Conservation (phyloP, 2,113 vertebrate species). For the Furnarius figulus region DNA sequence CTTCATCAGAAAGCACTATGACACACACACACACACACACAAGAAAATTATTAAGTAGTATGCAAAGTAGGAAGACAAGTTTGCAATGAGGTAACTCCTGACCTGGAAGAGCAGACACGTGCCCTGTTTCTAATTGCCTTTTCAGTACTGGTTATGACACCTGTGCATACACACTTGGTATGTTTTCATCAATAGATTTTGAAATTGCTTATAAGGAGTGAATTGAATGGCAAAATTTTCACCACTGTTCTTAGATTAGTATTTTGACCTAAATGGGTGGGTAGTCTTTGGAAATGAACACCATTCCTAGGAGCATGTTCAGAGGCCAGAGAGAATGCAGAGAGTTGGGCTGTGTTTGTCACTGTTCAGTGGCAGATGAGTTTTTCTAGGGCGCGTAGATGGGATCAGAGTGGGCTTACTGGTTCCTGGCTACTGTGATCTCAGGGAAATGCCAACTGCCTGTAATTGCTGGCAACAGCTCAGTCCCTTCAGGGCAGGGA, state of each 20-base stretch:
- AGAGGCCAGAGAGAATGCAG: neutral
- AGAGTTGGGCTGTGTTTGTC: neutral
- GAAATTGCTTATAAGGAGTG: neutral
- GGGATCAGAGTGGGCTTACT: neutral
- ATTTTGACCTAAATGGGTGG: neutral
- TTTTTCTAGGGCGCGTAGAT: neutral
- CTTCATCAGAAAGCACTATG: neutral
- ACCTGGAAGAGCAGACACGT: neutral
- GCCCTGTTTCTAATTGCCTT: neutral
- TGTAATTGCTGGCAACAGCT: slow-evolving; percentile 5
- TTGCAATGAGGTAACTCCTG: neutral
- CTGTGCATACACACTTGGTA: rapidly evolving
- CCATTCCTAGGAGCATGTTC: neutral
- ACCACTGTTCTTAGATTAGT: neutral
- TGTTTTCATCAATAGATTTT: neutral
- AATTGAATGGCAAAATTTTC: neutral
- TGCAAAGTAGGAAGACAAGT: neutral
- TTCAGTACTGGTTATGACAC: neutral
- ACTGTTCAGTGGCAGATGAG: neutral
- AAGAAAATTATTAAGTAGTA: neutral
- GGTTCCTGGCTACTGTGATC: neutral
- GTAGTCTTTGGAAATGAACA: neutral
- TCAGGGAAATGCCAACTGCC: neutral
- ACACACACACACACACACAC: neutral
- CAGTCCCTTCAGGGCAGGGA: neutral